These are phyloP conservation scores for Stylophora pistillata DNA, from an alignment of 64 coral and sea anemone genomes.

Conservation along the genomic window DNA sequence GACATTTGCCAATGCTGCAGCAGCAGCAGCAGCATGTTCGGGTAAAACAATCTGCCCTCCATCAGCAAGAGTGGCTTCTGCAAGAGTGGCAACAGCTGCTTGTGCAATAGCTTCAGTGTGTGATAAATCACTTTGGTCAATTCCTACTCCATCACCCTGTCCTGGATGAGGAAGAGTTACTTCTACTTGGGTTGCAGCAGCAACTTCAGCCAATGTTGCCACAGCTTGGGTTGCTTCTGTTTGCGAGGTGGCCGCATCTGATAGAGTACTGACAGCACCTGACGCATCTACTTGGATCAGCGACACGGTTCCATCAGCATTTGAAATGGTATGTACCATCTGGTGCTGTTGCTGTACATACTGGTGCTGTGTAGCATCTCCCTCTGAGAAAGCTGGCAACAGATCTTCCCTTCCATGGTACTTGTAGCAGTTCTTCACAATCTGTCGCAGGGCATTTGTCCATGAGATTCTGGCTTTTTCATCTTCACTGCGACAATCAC, in stretches of 20 bases:
- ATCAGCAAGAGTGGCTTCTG: conserved; percentile 95
- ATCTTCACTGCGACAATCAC: conserved; percentile 93
- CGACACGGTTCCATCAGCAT: conserved; percentile 97
- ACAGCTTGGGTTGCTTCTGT: conserved; percentile 96
- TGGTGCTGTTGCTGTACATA: conserved; percentile 83
- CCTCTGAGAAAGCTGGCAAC: conserved; percentile 80
- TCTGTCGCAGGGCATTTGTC: conserved; percentile 94
- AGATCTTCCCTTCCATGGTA: conserved; percentile 95
- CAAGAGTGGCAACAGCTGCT: conserved; percentile 96
- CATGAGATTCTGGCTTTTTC: conserved; percentile 97
- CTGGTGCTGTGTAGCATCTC: conserved; percentile 62
- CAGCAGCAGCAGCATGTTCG: conserved; percentile 88
- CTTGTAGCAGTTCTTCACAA: conserved; percentile 99
- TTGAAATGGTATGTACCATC: conserved; percentile 98
- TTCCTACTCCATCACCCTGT: conserved; percentile 65
- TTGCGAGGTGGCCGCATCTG: conserved; percentile 80
- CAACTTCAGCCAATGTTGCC: conserved; percentile 95
- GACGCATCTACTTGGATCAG: conserved; percentile 97
- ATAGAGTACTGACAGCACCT: conserved; percentile 88
- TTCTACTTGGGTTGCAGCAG: conserved; percentile 93
- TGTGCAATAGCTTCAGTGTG: conserved; percentile 94
- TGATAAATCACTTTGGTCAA: conserved; percentile 88
- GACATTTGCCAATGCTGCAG: conserved; percentile 90
- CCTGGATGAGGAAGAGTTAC: conserved; percentile 70
- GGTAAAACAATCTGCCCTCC: conserved; percentile 97